Evolutionary conservation across 1,140 invertebrate genomes (phyloP), one percentile per base, ranked within the genome.

Genomic region (Bombus consobrinus): DNA sequence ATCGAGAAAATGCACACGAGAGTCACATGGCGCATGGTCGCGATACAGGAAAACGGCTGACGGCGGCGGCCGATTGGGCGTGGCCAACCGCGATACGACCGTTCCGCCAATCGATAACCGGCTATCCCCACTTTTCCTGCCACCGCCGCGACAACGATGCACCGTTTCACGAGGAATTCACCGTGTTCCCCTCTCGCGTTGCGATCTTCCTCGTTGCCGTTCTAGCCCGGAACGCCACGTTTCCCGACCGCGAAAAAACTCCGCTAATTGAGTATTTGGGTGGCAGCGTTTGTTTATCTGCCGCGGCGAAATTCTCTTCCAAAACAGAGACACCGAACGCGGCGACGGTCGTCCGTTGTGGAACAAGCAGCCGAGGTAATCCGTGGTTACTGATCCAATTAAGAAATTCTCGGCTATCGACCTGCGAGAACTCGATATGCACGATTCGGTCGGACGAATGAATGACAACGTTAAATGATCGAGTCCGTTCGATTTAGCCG

Each of bases 61-160:
- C 73, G 69, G 53, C 76, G 68, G 80, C 83, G 86, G 77, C 59
- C 69, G 68, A 87, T 66, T 92, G 92, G 94, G 94, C 94, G 94
- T 94, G 93, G 93, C 86, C 88, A 86, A 37, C 28, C 34, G 74
- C 43, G n/a, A 72, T 53, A 93, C 90, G 74, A 87, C 87, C 88
- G 57, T n/a, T 87, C 87, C 81, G 41, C 94, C 94, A 95, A 95
- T 95, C 94, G 91, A 94, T 94, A 93, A 81, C 79, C 72, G 18
- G 25, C 47, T 18, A 0, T 43, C 85, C 87, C 89, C 78, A 82
- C 89, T 76, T 15, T 8, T 2, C 5, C 47, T 2, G 47, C 37
- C 69, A 28, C 12, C 34, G 62, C 57, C 64, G 59, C 71, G 53
- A 59, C 74, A 34, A n/a, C 76, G 68, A 57, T 81, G 84, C 78